Evolutionary conservation across 2,113 vertebrate genomes (phyloP).

Genomic region (Patagioenas fasciata): DNA sequence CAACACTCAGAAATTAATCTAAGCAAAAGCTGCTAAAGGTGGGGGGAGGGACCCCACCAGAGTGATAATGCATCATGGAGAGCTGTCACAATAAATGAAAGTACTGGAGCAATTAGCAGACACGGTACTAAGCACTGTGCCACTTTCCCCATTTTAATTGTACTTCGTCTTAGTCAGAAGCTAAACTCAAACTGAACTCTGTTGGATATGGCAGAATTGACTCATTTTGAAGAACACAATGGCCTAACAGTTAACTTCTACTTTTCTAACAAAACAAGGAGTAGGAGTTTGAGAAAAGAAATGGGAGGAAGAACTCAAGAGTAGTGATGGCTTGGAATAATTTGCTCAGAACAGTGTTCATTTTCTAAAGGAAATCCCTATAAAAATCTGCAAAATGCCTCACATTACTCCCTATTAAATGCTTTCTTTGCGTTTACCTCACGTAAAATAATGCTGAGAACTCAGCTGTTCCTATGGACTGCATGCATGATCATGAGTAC

Average conservation of each 20-base stretch:
- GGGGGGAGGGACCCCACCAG: constrained; percentile 3
- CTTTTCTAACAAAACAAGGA: constrained; percentile 35
- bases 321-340: neutral
- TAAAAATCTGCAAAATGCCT: neutral
- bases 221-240: constrained; percentile 44
- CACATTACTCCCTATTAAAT: neutral
- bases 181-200: constrained; percentile 41
- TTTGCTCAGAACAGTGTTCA: neutral
- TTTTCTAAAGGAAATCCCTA: neutral
- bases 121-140: constrained; percentile 44
- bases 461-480: neutral
- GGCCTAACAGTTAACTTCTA: constrained; percentile 38
- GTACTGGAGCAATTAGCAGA: constrained; percentile 61
- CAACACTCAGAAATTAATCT: constrained; percentile 29
- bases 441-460: neutral
- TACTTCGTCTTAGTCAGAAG: constrained; percentile 57
- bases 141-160: constrained; percentile 41
- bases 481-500: neutral
- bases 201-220: constrained; percentile 39
- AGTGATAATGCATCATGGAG: constrained; percentile 54
- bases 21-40: constrained; percentile 36
- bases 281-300: constrained; percentile 22
- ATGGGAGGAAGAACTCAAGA: neutral
- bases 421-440: neutral
- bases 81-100: constrained; percentile 67